Evolutionary conservation across 1,140 invertebrate species (phyloP).

Genomic region (Portunus trituberculatus): DNA sequence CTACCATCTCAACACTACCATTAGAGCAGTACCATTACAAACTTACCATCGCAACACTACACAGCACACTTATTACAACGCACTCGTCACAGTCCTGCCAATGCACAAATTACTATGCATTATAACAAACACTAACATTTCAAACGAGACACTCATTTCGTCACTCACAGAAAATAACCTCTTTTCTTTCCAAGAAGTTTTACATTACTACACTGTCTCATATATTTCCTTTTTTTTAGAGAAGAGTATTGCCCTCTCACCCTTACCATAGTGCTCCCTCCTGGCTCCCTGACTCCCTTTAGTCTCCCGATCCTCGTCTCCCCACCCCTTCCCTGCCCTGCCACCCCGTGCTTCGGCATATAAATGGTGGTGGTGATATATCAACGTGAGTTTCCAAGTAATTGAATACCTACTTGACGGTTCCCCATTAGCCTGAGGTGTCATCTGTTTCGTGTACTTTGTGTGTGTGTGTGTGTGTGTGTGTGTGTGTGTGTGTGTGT

Average conservation of each 20-base stretch:
- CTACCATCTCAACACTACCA: too few species aligned
- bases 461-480: not conserved
- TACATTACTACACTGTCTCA: not conserved
- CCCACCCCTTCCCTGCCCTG: too few species aligned
- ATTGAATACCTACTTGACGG: conserved; percentile 21
- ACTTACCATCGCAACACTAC: too few species aligned
- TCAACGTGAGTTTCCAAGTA: not conserved
- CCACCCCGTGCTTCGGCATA: not conserved
- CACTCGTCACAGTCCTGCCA: too few species aligned
- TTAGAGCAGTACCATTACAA: too few species aligned
- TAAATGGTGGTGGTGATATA: not conserved
- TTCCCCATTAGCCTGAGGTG: not conserved
- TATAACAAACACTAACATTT: too few species aligned
- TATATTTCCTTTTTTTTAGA: not conserved
- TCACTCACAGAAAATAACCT: not conserved
- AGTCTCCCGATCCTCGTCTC: not conserved
- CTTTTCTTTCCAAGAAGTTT: not conserved
- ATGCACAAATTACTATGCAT: too few species aligned
- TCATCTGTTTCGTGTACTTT: conserved; percentile 2
- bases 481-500: not conserved
- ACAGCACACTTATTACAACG: too few species aligned
- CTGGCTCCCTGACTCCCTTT: not conserved
- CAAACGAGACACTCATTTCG: not conserved
- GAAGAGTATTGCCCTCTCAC: not conserved
- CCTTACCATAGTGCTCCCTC: not conserved